Base-by-base conservation (phyloP, 1,140 invertebrate species). In the Maniola jurtina region DNA sequence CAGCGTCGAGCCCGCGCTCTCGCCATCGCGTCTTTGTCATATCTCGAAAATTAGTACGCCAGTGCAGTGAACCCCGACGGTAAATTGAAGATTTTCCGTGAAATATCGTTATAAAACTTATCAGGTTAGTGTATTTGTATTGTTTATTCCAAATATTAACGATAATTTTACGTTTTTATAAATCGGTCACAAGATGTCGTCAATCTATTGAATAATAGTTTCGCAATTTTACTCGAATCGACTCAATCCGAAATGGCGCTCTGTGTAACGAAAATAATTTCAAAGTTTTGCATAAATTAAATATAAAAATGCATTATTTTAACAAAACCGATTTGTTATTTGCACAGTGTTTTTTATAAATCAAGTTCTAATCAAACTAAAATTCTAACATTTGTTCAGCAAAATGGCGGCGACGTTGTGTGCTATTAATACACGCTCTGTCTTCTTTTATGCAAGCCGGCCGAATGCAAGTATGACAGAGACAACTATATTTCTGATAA, bases 31-130 rank as follows among this genome's bases (percentile, higher is more conserved):
- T 89, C 88, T 79, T 83, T 83, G 83, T 87, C 83, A 83, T 87
- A 87, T 84, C 88, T 89, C 79, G 86, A 85, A 89, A 88, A 87
- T 88, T 90, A 90, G 88, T 90, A 88, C 86, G 79, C 76, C 84
- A 79, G 86, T 85, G 86, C 85, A 84, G 85, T 86, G 88, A 88
- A 90, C 83, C 84, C 86, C 86, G 88, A 85, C 81, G 79, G 83
- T 79, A 85, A 88, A 86, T 87, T 80, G 72, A 79, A 74, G 77
- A 87, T 87, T 89, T 89, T 83, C 81, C 78, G 73, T 80, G 77
- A 78, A 79, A 81, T 76, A 77, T 73, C 75, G 74, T 73, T 67
- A 79, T 77, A 80, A 82, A 79, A 76, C 69, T 50, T 66, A 42
- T 35, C 56, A 77, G 86, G 88, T 88, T 75, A 86, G 88, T 82